Evolutionary conservation across 2,113 vertebrate genomes (phyloP).

Genomic region (Peromyscus leucopus): DNA sequence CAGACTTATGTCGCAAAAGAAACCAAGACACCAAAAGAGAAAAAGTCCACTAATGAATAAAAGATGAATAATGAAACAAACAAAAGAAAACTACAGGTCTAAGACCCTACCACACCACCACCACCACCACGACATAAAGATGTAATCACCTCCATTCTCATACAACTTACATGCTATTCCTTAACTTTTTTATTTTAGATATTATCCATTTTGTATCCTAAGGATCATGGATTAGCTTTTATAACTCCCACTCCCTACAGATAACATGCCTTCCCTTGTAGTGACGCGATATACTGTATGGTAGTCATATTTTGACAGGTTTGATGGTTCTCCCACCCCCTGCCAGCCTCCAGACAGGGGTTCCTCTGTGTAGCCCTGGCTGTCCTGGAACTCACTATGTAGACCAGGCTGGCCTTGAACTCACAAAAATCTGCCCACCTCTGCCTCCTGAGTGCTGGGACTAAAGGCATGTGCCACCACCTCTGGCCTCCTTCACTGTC

Average conservation of each 20-base stretch:
- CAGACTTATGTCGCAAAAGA: not conserved
- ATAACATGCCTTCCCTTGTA: not conserved
- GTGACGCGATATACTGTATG: too few species aligned
- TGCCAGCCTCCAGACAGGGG: not conserved
- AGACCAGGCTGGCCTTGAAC: too few species aligned
- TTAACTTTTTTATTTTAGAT: not conserved
- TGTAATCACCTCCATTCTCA: not conserved
- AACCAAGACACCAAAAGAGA: not conserved
- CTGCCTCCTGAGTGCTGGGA: too few species aligned
- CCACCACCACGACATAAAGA: not conserved
- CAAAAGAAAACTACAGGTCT: not conserved
- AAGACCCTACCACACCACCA: not conserved
- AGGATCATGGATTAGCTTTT: not conserved
- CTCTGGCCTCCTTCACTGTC: not conserved
- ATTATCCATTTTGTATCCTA: not conserved
- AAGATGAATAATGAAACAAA: not conserved
- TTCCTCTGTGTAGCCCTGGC: not conserved
- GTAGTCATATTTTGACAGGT: not conserved
- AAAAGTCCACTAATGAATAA: not conserved
- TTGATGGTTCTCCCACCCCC: not conserved
- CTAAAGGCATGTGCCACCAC: too few species aligned
- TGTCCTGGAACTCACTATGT: not conserved
- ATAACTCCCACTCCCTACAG: not conserved
- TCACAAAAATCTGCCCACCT: not conserved
- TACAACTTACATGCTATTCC: not conserved